These are phyloP conservation scores for Cryptocheilus praepositus DNA, from an alignment of 2,888 invertebrate genomes.

Conservation along the genomic window DNA sequence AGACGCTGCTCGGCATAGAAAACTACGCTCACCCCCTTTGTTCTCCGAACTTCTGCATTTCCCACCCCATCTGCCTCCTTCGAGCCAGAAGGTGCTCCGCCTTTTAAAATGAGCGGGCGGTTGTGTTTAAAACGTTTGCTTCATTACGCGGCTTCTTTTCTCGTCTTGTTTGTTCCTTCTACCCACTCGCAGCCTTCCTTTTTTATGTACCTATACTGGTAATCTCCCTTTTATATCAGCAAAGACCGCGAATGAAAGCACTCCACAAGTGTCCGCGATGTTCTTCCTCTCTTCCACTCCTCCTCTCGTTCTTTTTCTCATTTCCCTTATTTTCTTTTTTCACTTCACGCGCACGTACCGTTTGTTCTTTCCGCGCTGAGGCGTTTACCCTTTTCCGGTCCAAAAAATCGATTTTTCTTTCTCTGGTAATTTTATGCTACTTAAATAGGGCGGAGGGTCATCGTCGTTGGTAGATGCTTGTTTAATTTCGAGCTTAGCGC, in stretches of 20 bases:
- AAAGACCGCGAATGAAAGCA: slow-evolving; percentile 26
- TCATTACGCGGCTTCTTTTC: slow-evolving; percentile 14
- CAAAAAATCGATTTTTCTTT: no score
- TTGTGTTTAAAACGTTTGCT: slow-evolving; percentile 26
- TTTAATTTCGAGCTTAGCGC: no score
- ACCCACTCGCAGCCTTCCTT: neutral
- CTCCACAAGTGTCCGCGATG: slow-evolving; percentile 11
- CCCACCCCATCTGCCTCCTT: slow-evolving; percentile 9
- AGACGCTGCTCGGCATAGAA: slow-evolving; percentile 10
- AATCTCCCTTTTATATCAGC: slow-evolving; percentile 14
- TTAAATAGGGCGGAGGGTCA: no score
- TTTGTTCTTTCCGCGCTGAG: no score
- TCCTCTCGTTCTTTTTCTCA: neutral
- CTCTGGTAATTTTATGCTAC: no score
- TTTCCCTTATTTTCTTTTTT: no score
- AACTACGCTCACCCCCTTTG: slow-evolving; percentile 1
- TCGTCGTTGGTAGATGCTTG: no score
- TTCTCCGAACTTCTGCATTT: neutral
- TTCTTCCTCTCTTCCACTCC: slow-evolving; percentile 6
- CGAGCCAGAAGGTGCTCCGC: slow-evolving; percentile 18
- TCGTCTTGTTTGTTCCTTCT: no score
- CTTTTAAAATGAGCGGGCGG: slow-evolving; percentile 27
- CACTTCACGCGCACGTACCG: no score
- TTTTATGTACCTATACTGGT: no score
- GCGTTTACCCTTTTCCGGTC: no score